A percentile compares a stretch with the other conserved stretches of the same genome.
phyloP scores from a whole-genome alignment of 2,888 invertebrate genomes.

The Lutraria lutraria region DNA sequence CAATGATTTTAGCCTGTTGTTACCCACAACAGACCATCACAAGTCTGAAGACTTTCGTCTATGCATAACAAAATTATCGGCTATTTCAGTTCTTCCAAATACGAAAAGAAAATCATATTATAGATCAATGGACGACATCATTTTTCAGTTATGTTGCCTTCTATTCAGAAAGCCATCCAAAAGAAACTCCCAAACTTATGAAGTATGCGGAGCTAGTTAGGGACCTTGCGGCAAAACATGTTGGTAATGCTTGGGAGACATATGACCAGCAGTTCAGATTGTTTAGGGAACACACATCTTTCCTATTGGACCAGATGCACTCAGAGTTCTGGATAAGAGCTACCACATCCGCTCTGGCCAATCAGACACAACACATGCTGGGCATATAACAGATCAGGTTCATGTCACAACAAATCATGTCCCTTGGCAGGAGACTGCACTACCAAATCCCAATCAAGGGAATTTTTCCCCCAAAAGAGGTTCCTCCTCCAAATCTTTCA shows the following conservation, averaged over 20 bases:
- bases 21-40: no score
- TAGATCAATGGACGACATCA: background rate
- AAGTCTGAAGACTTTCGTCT: no score
- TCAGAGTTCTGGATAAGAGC: background rate
- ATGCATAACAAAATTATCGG: no score
- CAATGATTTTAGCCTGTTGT: no score
- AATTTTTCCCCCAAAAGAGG: no score
- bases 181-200: background rate
- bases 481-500: no score
- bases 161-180: background rate
- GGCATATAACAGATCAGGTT: no score
- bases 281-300: background rate
- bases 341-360: no score
- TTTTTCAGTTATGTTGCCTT: background rate
- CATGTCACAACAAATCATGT: background rate
- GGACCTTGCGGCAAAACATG: background rate
- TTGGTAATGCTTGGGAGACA: background rate
- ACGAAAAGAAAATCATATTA: background rate
- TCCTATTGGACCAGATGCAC: background rate
- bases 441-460: background rate
- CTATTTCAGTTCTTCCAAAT: no score
- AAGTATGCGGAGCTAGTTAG: conserved; percentile 1
- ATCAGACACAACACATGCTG: no score
- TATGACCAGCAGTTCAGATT: background rate
- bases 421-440: background rate